Evolutionary conservation across 2,888 invertebrate genomes (phyloP).

Genomic region (Pseudolycoriella hygida): DNA sequence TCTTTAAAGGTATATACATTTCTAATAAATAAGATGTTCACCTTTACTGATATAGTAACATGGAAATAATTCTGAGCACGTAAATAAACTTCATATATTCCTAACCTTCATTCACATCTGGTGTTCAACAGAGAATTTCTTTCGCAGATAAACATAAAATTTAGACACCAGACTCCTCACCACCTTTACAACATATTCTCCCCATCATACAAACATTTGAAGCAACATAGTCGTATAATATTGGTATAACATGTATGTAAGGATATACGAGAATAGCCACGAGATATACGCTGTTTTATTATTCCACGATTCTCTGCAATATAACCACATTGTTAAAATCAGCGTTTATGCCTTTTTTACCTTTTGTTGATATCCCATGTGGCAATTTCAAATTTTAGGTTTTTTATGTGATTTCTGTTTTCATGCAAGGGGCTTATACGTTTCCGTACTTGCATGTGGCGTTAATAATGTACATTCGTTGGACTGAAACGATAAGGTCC

Average conservation of each 20-base stretch:
- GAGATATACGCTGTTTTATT: constrained; percentile 4
- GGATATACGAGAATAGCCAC: not conserved
- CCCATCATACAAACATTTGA: no score
- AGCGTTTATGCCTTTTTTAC: constrained; percentile 5
- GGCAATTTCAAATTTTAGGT: not conserved
- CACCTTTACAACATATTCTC: no score
- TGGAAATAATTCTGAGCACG: constrained; percentile 6
- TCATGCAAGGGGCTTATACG: no score
- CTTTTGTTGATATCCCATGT: not conserved
- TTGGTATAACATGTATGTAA: no score
- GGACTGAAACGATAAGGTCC: no score
- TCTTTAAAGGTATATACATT: no score
- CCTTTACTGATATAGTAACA: not conserved
- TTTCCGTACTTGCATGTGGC: no score
- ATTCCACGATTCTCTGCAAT: constrained; percentile 6
- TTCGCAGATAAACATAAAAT: constrained; percentile 7
- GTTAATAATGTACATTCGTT: no score
- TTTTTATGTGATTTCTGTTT: not conserved
- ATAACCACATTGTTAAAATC: constrained; percentile 8
- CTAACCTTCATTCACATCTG: constrained; percentile 4
- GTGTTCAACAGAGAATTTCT: constrained; percentile 4
- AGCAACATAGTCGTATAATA: no score
- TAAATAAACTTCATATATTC: constrained; percentile 2
- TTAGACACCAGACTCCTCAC: not conserved
- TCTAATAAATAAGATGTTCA: not conserved